Evolutionary conservation across 2,797 vertebrate genomes (phyloP).

Genomic region (Harpagifer antarcticus): DNA sequence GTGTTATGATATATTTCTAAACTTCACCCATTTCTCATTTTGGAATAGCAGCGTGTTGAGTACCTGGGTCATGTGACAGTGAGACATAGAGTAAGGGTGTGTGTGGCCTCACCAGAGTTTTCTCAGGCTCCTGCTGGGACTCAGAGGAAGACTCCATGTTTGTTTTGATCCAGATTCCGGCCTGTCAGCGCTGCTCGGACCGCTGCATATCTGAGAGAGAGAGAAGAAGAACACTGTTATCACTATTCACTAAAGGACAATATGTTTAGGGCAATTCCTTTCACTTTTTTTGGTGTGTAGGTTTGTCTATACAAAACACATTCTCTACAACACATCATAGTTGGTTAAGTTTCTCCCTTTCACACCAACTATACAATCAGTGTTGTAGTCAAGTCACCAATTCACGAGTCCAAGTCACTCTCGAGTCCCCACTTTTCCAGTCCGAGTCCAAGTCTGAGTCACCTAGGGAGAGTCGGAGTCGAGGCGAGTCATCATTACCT

Average conservation of each 20-base stretch:
- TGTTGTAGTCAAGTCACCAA: no score
- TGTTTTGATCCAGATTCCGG: constrained; percentile 56
- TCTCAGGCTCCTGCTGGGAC: constrained; percentile 85
- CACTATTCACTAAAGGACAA: background rate
- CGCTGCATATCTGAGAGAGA: constrained; percentile 76
- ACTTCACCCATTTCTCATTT: no score
- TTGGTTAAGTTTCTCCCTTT: no score
- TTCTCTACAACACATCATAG: no score
- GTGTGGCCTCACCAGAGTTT: constrained; percentile 81
- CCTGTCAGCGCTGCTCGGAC: constrained; percentile 65
- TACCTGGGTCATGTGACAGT: background rate
- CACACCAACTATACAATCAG: no score
- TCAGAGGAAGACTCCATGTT: constrained; percentile 86
- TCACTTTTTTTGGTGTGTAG: background rate
- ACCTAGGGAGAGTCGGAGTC: no score
- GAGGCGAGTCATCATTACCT: no score
- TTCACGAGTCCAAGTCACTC: no score
- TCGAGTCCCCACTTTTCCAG: no score
- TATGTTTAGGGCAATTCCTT: background rate
- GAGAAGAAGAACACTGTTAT: constrained; percentile 30
- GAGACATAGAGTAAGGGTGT: background rate
- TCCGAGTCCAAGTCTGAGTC: no score
- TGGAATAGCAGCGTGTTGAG: background rate
- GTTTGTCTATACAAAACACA: no score
- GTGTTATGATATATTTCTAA: background rate